phyloP scores from a whole-genome alignment of 2,888 invertebrate species.

The Trissonchulus latispiculum region DNA sequence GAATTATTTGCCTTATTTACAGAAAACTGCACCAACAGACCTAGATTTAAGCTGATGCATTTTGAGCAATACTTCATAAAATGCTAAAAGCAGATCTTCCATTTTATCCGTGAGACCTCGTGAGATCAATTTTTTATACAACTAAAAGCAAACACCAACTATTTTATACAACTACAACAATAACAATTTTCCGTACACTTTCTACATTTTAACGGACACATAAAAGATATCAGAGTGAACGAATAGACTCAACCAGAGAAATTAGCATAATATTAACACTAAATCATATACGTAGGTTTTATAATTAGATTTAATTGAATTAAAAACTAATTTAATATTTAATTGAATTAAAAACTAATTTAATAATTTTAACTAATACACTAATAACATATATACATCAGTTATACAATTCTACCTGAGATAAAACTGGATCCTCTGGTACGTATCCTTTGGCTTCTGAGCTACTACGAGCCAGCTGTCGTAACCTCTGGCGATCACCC shows the following conservation, averaged over 20 bases:
- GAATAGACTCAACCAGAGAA: too few species aligned
- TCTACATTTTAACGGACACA: too few species aligned
- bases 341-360: too few species aligned
- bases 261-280: too few species aligned
- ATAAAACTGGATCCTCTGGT: slow-evolving; percentile 53
- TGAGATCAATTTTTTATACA: slow-evolving; percentile 27
- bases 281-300: too few species aligned
- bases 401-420: not conserved
- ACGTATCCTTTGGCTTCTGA: slow-evolving; percentile 50
- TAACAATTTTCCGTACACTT: too few species aligned
- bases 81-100: slow-evolving; percentile 28
- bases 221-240: too few species aligned
- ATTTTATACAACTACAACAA: too few species aligned
- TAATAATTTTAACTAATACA: too few species aligned
- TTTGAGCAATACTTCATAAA: slow-evolving; percentile 27
- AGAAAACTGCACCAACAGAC: not conserved
- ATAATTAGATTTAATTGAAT: too few species aligned
- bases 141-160: not conserved
- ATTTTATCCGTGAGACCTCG: slow-evolving; percentile 28
- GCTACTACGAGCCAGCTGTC: not conserved
- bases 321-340: too few species aligned
- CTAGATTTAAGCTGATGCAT: slow-evolving; percentile 22
- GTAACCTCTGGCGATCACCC: slow-evolving; percentile 52
- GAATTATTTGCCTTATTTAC: not conserved
- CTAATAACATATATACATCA: too few species aligned